phyloP scores from a whole-genome alignment of 2,797 vertebrate genomes.

The Brachyrhaphis roseni region DNA sequence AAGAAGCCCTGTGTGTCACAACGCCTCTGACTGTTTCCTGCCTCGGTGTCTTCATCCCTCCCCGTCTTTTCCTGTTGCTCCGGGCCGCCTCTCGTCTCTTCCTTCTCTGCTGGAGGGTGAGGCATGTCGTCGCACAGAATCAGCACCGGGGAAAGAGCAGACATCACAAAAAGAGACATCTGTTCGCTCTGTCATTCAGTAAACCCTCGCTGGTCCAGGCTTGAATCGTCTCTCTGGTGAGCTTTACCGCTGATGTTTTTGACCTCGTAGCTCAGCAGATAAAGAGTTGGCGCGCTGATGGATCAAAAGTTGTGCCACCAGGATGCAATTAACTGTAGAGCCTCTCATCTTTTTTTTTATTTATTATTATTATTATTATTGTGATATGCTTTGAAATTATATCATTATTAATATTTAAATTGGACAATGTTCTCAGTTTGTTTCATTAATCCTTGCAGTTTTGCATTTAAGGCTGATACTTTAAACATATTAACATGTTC shows the following conservation, averaged over 20 bases:
- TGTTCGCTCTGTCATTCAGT: constrained; percentile 3
- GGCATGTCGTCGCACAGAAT: constrained; percentile 47
- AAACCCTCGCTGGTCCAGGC: constrained; percentile 4
- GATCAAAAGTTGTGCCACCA: not conserved
- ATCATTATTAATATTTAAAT: not conserved
- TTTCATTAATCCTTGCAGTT: not conserved
- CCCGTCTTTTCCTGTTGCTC: constrained; percentile 39
- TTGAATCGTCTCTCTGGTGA: constrained; percentile 54
- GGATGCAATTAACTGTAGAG: constrained; percentile 4
- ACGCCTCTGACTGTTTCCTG: constrained; percentile 65
- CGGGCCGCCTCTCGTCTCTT: constrained; percentile 32
- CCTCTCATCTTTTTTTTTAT: not conserved
- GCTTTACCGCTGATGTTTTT: constrained; percentile 20
- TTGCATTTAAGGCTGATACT: not conserved
- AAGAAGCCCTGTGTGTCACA: constrained; percentile 68
- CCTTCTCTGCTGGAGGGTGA: constrained; percentile 30
- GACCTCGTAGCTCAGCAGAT: not conserved
- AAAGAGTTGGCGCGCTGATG: not conserved
- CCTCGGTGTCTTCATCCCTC: constrained; percentile 23
- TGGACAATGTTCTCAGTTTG: not conserved
- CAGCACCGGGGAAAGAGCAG: not conserved
- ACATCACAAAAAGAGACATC: constrained; percentile 18
- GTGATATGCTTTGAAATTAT: not conserved
- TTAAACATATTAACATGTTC: not conserved
- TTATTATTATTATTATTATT: not conserved